These are phyloP conservation scores for Pollenia amentaria DNA, from an alignment of 2,888 invertebrate genomes.

Conservation along the genomic window DNA sequence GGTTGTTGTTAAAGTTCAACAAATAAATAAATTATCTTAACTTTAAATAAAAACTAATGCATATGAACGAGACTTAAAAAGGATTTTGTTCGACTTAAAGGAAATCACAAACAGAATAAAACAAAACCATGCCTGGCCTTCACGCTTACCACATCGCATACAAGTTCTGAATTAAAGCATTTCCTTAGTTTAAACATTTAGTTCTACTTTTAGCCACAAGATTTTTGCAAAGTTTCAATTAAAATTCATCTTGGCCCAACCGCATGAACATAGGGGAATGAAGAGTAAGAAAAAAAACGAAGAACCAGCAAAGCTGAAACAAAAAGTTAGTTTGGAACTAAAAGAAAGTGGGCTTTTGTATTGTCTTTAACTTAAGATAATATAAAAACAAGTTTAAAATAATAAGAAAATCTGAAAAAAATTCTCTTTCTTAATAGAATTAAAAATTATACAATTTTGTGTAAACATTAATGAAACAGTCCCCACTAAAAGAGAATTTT, in stretches of 20 bases:
- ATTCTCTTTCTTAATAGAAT: too few species aligned
- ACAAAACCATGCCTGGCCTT: conserved; percentile 6
- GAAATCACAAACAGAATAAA: background rate
- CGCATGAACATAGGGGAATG: conserved; percentile 13
- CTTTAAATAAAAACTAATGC: conserved; percentile 30
- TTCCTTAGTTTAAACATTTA: conserved; percentile 44
- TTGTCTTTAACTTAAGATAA: too few species aligned
- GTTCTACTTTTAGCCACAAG: conserved; percentile 45
- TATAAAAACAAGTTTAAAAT: too few species aligned
- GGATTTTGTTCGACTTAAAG: conserved; percentile 16
- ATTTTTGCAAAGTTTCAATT: conserved; percentile 66
- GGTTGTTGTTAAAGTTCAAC: background rate
- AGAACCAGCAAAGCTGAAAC: background rate
- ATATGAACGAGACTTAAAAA: conserved; percentile 18
- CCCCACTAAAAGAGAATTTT: too few species aligned
- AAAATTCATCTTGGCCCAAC: conserved; percentile 64
- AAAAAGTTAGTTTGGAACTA: background rate
- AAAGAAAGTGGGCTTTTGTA: too few species aligned
- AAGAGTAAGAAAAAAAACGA: background rate
- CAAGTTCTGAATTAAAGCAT: conserved; percentile 15
- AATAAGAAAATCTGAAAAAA: too few species aligned
- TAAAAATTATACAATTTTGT: too few species aligned
- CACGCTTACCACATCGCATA: conserved; percentile 25
- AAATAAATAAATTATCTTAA: conserved; percentile 42
- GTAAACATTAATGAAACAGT: too few species aligned